Conservation (phyloP, 1,140 invertebrate genomes). For the Drosophila arawakana region DNA sequence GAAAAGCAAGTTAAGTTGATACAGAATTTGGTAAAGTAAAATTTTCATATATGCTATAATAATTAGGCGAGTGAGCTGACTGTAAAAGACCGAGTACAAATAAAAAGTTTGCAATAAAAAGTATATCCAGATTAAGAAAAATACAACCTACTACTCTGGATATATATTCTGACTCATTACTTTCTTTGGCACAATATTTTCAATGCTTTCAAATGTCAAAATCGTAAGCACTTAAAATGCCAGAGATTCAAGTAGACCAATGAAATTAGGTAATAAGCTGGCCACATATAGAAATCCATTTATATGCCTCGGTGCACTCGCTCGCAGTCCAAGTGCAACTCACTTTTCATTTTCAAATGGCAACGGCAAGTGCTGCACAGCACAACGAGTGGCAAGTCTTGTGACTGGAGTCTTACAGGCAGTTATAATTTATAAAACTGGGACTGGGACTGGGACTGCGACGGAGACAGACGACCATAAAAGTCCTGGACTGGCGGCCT, state of each 20-base stretch:
- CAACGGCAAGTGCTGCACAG: constrained; percentile 71
- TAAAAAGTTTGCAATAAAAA: no score
- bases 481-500: constrained; percentile 73
- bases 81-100: no score
- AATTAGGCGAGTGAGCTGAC: no score
- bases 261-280: constrained; percentile 82
- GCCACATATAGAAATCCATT: constrained; percentile 55
- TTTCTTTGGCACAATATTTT: constrained; percentile 36
- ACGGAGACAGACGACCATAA: constrained; percentile 61
- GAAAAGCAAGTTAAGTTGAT: not conserved
- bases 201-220: constrained; percentile 62
- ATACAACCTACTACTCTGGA: not conserved
- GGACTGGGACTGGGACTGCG: constrained; percentile 13
- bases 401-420: constrained; percentile 35
- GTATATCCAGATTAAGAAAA: no score
- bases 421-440: constrained; percentile 76
- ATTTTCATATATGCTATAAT: no score
- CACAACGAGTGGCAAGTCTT: constrained; percentile 29
- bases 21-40: not conserved
- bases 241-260: constrained; percentile 64
- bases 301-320: constrained; percentile 30
- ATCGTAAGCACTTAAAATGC: constrained; percentile 69
- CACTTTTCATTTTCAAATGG: constrained; percentile 82
- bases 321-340: constrained; percentile 57
- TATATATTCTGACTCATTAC: not conserved